Conservation (phyloP, 2,888 invertebrate genomes). For the Andrena haemorrhoa region DNA sequence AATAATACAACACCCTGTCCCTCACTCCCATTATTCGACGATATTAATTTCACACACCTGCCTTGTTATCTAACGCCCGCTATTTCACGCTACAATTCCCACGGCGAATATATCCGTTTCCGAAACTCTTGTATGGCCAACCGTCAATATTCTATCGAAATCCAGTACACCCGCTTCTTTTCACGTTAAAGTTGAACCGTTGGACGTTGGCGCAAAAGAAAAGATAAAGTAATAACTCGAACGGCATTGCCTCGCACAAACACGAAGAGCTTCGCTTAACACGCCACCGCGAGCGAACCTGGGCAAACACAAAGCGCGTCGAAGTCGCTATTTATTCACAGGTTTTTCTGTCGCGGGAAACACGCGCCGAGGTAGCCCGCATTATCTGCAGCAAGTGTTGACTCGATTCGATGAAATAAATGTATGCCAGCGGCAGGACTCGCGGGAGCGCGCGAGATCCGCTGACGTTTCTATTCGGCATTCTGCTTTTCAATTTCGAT, state of each 20-base stretch:
- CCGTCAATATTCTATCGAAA: slow-evolving; percentile 17
- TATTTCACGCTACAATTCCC: too few species aligned
- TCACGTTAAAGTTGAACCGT: neutral
- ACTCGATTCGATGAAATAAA: slow-evolving; percentile 30
- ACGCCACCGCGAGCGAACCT: neutral
- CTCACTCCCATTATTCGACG: neutral
- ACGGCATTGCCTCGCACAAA: neutral
- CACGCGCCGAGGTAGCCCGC: neutral
- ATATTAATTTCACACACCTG: neutral
- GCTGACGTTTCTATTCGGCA: neutral
- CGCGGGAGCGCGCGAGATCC: neutral
- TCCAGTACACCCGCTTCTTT: neutral
- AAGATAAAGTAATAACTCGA: neutral
- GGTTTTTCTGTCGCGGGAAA: neutral
- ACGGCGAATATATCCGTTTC: too few species aligned
- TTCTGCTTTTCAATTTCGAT: neutral
- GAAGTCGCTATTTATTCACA: slow-evolving; percentile 17
- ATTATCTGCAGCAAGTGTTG: slow-evolving; percentile 8
- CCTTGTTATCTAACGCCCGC: neutral
- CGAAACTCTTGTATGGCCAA: too few species aligned
- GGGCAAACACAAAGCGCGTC: slow-evolving; percentile 10
- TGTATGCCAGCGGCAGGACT: neutral
- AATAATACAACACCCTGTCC: too few species aligned
- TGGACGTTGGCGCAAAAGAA: neutral
- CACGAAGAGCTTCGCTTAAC: slow-evolving; percentile 11